These are phyloP conservation scores for Muscicapa adusta DNA, from an alignment of 2,113 vertebrate genomes.

Conservation along the genomic window DNA sequence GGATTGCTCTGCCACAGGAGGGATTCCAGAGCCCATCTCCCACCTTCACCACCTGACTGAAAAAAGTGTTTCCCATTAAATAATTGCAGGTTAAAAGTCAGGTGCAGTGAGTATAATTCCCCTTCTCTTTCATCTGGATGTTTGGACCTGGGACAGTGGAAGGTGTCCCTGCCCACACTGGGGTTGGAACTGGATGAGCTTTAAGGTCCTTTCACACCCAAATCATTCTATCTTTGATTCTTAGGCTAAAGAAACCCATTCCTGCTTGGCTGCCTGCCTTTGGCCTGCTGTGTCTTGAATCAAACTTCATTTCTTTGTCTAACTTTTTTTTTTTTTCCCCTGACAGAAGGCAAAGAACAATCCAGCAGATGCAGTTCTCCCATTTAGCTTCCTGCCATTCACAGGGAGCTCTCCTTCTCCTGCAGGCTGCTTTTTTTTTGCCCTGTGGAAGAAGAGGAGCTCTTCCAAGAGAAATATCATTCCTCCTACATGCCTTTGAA, in stretches of 20 bases:
- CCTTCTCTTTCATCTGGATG: not conserved
- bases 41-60: not conserved
- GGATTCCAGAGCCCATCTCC: not conserved
- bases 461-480: conserved; percentile 43
- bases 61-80: not conserved
- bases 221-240: not conserved
- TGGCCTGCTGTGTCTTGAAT: not conserved
- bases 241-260: not conserved
- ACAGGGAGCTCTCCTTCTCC: not conserved
- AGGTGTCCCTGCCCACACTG: not conserved
- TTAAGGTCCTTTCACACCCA: not conserved
- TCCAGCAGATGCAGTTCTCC: not conserved
- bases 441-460: not conserved
- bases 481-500: conserved; percentile 43
- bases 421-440: not conserved
- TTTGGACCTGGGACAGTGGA: not conserved
- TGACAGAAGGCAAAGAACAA: conserved; percentile 8
- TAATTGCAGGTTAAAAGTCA: not conserved
- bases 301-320: not conserved
- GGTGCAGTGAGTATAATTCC: not conserved
- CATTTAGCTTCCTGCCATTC: not conserved
- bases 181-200: not conserved
- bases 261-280: not conserved
- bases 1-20: not conserved
- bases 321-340: fast-evolving